Percentiles rank a stretch among this genome's conserved stretches.
phyloP scores from a whole-genome alignment of 2,113 vertebrate genomes.

The Brachirus orientalis region DNA sequence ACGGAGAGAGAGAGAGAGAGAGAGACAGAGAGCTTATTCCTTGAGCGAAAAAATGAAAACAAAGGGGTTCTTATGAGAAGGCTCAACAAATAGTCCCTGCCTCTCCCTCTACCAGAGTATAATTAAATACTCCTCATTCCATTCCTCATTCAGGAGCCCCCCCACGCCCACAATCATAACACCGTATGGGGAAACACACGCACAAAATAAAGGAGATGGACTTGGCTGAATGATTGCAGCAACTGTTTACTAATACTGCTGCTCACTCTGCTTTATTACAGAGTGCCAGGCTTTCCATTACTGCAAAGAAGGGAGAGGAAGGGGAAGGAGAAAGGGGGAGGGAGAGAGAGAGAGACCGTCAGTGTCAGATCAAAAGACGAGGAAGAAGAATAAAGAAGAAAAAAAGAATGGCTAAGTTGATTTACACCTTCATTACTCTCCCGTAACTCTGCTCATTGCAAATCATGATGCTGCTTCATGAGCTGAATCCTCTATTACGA shows the following conservation, averaged over 20 bases:
- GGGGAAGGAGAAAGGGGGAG: conserved; percentile 16
- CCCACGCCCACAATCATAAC: conserved; percentile 39
- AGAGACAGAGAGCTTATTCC: conserved; percentile 36
- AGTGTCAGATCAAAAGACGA: conserved; percentile 63
- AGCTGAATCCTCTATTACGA: conserved; percentile 71
- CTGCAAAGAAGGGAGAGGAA: neutral
- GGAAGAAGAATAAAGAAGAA: conserved; percentile 6
- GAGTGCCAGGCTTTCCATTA: conserved; percentile 42
- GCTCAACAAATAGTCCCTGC: conserved; percentile 43
- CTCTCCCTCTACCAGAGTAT: conserved; percentile 48
- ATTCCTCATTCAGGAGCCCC: conserved; percentile 64
- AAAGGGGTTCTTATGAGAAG: conserved; percentile 69
- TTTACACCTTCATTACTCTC: conserved; percentile 78
- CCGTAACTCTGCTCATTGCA: conserved; percentile 73
- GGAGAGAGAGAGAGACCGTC: conserved; percentile 28
- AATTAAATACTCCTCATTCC: conserved; percentile 73
- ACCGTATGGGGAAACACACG: conserved; percentile 29
- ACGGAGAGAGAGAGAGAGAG: neutral
- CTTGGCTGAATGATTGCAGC: conserved; percentile 62
- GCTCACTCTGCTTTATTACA: conserved; percentile 69
- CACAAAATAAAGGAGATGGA: conserved; percentile 60
- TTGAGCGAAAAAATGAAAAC: conserved; percentile 60
- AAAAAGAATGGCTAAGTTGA: conserved; percentile 61
- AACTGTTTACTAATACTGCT: conserved; percentile 74
- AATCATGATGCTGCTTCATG: conserved; percentile 77